These are phyloP conservation scores for Acrobasis suavella DNA, from an alignment of 2,888 invertebrate genomes.

Conservation along the genomic window DNA sequence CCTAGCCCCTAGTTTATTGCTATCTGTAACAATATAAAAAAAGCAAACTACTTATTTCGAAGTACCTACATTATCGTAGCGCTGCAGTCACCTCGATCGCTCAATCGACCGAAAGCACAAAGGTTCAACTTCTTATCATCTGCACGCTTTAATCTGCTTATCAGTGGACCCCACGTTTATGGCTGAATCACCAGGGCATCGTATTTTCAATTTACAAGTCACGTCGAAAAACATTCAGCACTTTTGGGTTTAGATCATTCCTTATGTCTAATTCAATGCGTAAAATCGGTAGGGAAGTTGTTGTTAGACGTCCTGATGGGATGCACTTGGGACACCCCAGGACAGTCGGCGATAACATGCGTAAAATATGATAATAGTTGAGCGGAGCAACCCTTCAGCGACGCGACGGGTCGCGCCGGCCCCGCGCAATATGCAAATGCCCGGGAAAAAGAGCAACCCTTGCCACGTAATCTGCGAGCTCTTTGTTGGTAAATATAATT, in stretches of 20 bases:
- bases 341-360: conserved; percentile 16
- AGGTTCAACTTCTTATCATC: conserved; percentile 9
- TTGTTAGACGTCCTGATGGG: conserved; percentile 14
- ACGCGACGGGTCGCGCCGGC: not conserved
- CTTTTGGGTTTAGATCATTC: not conserved
- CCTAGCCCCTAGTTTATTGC: not conserved
- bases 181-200: conserved; percentile 6
- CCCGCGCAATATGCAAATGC: conserved; percentile 1
- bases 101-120: conserved; percentile 1
- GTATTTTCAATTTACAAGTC: conserved; percentile 6
- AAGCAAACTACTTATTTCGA: not conserved
- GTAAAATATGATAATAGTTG: conserved; percentile 25
- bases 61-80: conserved; percentile 3
- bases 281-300: too few relatives aligned
- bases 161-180: conserved; percentile 5
- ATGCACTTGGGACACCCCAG: conserved; percentile 4
- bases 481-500: conserved; percentile 7
- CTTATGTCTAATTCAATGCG: not conserved
- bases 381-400: conserved; percentile 20
- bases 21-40: not conserved
- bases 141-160: conserved; percentile 14
- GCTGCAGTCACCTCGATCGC: conserved; percentile 9
- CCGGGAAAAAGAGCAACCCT: not conserved
- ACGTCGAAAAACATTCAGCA: not conserved
- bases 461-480: conserved; percentile 1